phyloP scores from a whole-genome alignment of 2,797 vertebrate genomes.

The Nasua narica region DNA sequence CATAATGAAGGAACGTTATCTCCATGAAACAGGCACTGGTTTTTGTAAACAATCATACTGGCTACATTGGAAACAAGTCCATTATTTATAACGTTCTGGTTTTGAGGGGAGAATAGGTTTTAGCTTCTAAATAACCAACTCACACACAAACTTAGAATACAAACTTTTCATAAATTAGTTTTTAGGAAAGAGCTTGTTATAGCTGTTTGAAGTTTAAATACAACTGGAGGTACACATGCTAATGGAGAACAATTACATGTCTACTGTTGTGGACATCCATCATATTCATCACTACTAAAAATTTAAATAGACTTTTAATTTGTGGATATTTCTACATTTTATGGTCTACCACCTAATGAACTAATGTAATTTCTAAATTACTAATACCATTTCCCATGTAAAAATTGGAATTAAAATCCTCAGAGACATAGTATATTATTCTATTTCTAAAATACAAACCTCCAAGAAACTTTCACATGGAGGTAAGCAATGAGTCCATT shows the following conservation, averaged over 20 bases:
- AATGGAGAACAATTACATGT: not conserved
- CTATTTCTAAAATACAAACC: not conserved
- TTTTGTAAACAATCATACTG: not conserved
- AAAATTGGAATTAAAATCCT: not conserved
- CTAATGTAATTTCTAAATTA: not conserved
- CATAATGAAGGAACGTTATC: not conserved
- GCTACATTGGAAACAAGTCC: not conserved
- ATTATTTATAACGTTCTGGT: not conserved
- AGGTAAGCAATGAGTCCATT: not conserved
- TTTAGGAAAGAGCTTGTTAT: not conserved
- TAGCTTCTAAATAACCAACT: slow-evolving; percentile 12
- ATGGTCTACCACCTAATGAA: not conserved
- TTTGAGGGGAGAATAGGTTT: not conserved
- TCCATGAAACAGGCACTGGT: not conserved
- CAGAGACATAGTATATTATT: not conserved
- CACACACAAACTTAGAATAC: not conserved
- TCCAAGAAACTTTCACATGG: not conserved
- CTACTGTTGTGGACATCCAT: not conserved
- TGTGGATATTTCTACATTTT: not conserved
- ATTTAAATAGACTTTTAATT: not conserved
- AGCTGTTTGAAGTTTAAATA: not conserved
- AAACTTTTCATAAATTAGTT: not conserved
- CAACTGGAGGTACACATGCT: not conserved
- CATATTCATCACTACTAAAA: not conserved
- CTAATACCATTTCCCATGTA: not conserved